A percentile compares a stretch with the other conserved stretches of the same genome.
Evolutionary conservation across 2,888 invertebrate species (phyloP).

Genomic region (Lingula anatina): DNA sequence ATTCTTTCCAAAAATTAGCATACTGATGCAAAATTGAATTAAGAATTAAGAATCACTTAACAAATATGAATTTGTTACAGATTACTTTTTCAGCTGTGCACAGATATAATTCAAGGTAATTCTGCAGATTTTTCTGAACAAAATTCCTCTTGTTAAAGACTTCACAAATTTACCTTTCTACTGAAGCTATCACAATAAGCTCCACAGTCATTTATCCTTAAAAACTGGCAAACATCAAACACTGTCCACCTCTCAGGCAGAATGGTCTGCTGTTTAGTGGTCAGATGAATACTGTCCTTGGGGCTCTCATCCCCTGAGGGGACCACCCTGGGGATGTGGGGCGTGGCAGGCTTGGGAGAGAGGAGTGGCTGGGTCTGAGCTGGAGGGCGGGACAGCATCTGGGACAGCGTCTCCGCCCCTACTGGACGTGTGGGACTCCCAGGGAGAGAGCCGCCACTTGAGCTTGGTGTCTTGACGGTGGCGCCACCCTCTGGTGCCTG

Average conservation of each 20-base stretch:
- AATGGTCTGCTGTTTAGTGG: slow-evolving; percentile 32
- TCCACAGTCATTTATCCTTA: slow-evolving; percentile 77
- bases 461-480: no score
- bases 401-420: not conserved
- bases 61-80: no score
- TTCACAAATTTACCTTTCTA: slow-evolving; percentile 55
- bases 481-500: not conserved
- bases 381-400: slow-evolving; percentile 12
- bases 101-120: no score
- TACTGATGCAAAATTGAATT: no score
- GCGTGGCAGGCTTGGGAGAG: no score
- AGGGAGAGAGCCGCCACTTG: no score
- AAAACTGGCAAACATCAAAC: slow-evolving; percentile 81
- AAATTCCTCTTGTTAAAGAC: no score
- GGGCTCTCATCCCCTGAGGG: not conserved
- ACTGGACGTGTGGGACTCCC: not conserved
- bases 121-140: no score
- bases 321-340: not conserved
- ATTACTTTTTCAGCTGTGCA: no score
- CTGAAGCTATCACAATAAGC: slow-evolving; percentile 61
- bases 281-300: slow-evolving; percentile 8
- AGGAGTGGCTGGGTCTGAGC: slow-evolving; percentile 11
- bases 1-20: no score
- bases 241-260: slow-evolving; percentile 73
- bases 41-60: no score